These are phyloP conservation scores for Stomatorhinus walkeri DNA, from an alignment of 2,797 vertebrate species.

Conservation along the genomic window DNA sequence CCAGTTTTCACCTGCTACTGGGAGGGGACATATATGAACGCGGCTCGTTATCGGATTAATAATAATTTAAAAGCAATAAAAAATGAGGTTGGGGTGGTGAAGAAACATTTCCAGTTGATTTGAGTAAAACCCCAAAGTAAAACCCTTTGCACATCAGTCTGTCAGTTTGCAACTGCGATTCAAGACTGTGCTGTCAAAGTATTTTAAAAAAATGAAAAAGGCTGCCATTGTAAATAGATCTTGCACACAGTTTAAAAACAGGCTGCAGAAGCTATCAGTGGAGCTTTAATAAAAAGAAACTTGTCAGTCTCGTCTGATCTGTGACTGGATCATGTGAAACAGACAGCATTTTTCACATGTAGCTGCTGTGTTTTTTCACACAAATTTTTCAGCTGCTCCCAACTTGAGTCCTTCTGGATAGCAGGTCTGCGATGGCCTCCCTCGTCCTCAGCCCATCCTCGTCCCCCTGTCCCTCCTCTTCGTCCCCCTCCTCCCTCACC, in stretches of 20 bases:
- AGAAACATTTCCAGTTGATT: not conserved
- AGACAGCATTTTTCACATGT: not conserved
- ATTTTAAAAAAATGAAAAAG: not conserved
- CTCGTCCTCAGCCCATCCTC: conserved; percentile 35
- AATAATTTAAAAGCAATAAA: not conserved
- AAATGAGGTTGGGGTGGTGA: not conserved
- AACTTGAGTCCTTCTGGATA: conserved; percentile 42
- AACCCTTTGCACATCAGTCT: not conserved
- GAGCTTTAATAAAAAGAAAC: not conserved
- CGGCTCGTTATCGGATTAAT: not conserved
- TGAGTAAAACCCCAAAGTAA: not conserved
- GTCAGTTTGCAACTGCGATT: not conserved
- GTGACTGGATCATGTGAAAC: not conserved
- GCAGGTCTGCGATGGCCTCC: conserved; percentile 41
- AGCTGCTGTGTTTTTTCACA: not conserved
- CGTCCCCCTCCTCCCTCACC: conserved; percentile 20
- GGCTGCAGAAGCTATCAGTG: not conserved
- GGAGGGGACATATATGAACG: not conserved
- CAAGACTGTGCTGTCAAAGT: not conserved
- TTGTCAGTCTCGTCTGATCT: not conserved
- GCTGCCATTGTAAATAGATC: not conserved
- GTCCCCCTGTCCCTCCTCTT: conserved; percentile 39
- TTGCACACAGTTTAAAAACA: not conserved
- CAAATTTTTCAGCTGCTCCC: conserved; percentile 24
- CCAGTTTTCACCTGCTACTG: not conserved